phyloP scores from a whole-genome alignment of 64 coral and sea anemone species.

The Porites australiensis region DNA sequence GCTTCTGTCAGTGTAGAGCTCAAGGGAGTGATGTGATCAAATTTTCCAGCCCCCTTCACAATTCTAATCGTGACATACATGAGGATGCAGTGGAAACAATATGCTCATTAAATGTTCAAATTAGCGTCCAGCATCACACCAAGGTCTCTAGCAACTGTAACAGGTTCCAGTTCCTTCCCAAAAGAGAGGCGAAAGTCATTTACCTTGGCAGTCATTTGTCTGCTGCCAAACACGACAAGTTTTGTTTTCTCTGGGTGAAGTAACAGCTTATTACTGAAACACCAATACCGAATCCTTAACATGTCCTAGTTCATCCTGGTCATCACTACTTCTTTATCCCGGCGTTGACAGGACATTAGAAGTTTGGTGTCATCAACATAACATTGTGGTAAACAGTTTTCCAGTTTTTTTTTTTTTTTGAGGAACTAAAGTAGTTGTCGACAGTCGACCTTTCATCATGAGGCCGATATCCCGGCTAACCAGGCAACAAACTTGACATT shows the following conservation, averaged over 20 bases:
- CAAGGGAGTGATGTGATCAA: background rate
- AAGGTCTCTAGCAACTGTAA: background rate
- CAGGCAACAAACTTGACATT: no score
- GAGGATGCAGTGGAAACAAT: background rate
- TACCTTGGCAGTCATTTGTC: conserved; percentile 7
- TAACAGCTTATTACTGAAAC: conserved; percentile 42
- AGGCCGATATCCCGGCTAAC: no score
- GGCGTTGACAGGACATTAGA: background rate
- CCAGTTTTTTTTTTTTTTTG: no score
- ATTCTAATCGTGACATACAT: background rate
- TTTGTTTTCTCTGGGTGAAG: conserved; percentile 42
- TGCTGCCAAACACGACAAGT: conserved; percentile 20
- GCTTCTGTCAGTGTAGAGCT: no score
- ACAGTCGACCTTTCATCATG: no score
- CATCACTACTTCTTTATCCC: background rate
- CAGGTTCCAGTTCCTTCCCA: background rate
- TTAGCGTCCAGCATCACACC: background rate
- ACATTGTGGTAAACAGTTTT: background rate
- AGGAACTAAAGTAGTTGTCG: no score
- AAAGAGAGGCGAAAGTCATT: background rate
- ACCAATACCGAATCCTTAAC: conserved; percentile 13
- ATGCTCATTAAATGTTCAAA: conserved; percentile 22
- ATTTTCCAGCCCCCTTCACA: background rate
- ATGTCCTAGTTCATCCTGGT: conserved; percentile 11
- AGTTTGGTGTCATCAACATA: conserved; percentile 18